Evolutionary conservation across 2,797 vertebrate genomes (phyloP).

Genomic region (Spea hammondii): DNA sequence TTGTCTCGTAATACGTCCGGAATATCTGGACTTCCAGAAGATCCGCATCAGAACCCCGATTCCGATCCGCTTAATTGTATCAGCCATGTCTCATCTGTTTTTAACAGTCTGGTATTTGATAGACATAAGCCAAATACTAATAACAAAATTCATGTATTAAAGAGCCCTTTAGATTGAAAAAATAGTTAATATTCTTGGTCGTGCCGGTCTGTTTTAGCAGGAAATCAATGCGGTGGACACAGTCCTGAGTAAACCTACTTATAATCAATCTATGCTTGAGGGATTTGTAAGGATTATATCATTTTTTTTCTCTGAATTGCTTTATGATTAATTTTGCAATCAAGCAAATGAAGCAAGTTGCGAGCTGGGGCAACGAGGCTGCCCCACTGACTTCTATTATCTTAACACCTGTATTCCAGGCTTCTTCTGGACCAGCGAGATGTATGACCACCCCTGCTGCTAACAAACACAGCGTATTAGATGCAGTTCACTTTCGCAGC

Average conservation of each 20-base stretch:
- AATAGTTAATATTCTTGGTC: constrained; percentile 25
- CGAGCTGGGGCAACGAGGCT: constrained; percentile 6
- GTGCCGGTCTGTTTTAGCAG: constrained; percentile 1
- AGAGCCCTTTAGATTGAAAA: neutral
- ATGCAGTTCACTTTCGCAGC: neutral
- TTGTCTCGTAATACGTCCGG: no score
- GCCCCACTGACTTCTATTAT: constrained; percentile 31
- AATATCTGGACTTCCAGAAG: no score
- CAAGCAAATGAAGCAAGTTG: constrained; percentile 33
- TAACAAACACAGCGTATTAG: constrained; percentile 4
- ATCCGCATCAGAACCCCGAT: no score
- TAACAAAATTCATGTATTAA: no score
- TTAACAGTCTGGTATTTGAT: no score
- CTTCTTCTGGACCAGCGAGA: neutral
- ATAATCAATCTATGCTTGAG: constrained; percentile 23
- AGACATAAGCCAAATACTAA: no score
- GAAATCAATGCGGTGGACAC: constrained; percentile 9
- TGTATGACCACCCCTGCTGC: neutral
- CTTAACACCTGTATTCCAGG: constrained; percentile 32
- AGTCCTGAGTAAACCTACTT: constrained; percentile 33
- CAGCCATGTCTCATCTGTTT: no score
- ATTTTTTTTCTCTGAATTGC: constrained; percentile 3
- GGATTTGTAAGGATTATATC: constrained; percentile 40
- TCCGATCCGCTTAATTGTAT: no score
- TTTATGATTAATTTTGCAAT: constrained; percentile 45